Percentiles rank a stretch among this genome's conserved stretches.
phyloP scores from a whole-genome alignment of 2,888 invertebrate genomes.

The Tipula helvola region DNA sequence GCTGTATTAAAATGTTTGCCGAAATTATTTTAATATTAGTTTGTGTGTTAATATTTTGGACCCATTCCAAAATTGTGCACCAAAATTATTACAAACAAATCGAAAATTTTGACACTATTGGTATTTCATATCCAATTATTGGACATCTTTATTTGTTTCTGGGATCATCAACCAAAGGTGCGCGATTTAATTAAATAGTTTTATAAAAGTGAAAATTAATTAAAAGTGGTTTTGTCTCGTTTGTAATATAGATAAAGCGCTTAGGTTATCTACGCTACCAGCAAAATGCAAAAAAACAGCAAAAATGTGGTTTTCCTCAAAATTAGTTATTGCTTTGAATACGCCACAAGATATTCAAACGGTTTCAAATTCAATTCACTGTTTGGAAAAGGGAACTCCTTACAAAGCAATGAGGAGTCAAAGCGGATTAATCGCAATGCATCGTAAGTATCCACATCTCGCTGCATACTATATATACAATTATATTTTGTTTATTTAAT shows the following conservation, averaged over 20 bases:
- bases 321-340: too few species aligned
- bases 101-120: not conserved
- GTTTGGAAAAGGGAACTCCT: too few species aligned
- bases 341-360: too few species aligned
- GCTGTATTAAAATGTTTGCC: not conserved
- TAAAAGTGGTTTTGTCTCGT: not conserved
- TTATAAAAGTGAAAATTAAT: not conserved
- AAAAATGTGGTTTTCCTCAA: too few species aligned
- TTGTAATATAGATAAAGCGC: not conserved
- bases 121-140: not conserved
- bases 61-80: not conserved
- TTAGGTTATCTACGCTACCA: too few species aligned
- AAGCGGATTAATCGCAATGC: too few species aligned
- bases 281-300: too few species aligned
- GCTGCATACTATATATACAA: too few species aligned
- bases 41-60: not conserved
- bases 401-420: too few species aligned
- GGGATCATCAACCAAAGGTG: not conserved
- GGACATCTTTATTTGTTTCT: not conserved
- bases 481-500: not conserved
- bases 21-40: not conserved
- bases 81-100: not conserved
- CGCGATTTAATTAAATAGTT: not conserved
- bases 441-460: too few species aligned
- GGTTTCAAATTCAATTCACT: too few species aligned